A percentile compares a stretch with the other conserved stretches of the same genome.
Conservation (phyloP, 2,113 vertebrate genomes). For the Myodes glareolus region DNA sequence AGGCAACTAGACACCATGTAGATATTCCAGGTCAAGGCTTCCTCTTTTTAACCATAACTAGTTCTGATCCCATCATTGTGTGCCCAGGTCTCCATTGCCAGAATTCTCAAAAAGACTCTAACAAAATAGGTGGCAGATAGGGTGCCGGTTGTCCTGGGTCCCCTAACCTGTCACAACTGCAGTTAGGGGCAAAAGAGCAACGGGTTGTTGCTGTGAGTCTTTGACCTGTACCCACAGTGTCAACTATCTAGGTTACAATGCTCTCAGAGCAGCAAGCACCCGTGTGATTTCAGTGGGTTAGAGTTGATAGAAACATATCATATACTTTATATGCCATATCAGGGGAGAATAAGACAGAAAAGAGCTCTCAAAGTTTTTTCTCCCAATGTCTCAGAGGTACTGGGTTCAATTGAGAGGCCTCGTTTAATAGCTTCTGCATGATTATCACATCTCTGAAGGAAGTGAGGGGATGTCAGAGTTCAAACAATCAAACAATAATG, state of each 20-base stretch:
- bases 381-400: conserved; percentile 23
- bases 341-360: neutral
- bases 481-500: conserved; percentile 48
- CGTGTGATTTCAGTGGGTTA: no score
- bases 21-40: conserved; percentile 22
- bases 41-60: neutral
- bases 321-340: neutral
- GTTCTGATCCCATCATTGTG: neutral
- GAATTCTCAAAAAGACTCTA: neutral
- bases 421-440: conserved; percentile 60
- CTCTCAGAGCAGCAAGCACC: neutral
- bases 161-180: no score
- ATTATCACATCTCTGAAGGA: conserved; percentile 61
- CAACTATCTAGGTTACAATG: neutral
- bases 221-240: neutral
- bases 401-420: conserved; percentile 55
- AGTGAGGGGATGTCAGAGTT: conserved; percentile 50
- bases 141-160: neutral
- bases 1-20: conserved; percentile 17
- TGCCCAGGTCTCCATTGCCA: conserved; percentile 49
- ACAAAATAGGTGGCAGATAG: neutral
- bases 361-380: conserved; percentile 35
- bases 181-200: neutral
- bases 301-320: neutral
- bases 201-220: neutral